A percentile compares a stretch with the other conserved stretches of the same genome.
phyloP scores from a whole-genome alignment of 2,888 invertebrate species.

The Myopa tessellatipennis region DNA sequence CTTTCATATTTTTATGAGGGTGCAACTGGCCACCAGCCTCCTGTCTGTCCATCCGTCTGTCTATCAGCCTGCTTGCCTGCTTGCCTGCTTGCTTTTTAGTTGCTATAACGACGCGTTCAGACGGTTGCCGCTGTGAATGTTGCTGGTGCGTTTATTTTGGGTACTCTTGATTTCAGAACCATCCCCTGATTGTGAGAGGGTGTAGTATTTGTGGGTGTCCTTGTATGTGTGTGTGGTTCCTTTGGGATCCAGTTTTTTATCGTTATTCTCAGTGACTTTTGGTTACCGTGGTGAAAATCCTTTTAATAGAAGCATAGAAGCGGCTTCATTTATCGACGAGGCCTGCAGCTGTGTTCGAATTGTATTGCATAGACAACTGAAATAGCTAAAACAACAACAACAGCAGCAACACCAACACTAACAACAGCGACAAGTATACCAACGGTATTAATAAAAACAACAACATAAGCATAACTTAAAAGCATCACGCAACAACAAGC shows the following conservation, averaged over 20 bases:
- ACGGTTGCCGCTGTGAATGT: constrained; percentile 9
- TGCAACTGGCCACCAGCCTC: not conserved
- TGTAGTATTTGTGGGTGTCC: no score
- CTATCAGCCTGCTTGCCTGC: no score
- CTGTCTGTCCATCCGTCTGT: not conserved
- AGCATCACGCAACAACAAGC: constrained; percentile 22
- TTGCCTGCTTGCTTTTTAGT: not conserved
- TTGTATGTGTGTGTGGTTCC: constrained; percentile 1
- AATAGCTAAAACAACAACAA: constrained; percentile 26
- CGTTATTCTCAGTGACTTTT: constrained; percentile 23
- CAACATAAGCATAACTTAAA: constrained; percentile 21
- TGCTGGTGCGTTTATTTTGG: constrained; percentile 30
- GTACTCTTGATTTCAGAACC: not conserved
- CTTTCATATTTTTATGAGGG: constrained; percentile 21
- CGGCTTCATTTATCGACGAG: constrained; percentile 28
- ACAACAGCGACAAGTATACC: constrained; percentile 29
- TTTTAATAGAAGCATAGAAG: constrained; percentile 45
- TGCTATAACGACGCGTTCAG: not conserved
- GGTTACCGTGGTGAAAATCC: constrained; percentile 50
- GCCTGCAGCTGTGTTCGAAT: constrained; percentile 31
- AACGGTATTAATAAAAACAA: constrained; percentile 34
- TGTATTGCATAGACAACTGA: constrained; percentile 28
- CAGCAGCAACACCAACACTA: constrained; percentile 5
- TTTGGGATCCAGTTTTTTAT: constrained; percentile 1
- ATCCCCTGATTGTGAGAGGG: not conserved